Conservation (phyloP, 2,888 invertebrate species). For the Pilophorus perplexus region DNA sequence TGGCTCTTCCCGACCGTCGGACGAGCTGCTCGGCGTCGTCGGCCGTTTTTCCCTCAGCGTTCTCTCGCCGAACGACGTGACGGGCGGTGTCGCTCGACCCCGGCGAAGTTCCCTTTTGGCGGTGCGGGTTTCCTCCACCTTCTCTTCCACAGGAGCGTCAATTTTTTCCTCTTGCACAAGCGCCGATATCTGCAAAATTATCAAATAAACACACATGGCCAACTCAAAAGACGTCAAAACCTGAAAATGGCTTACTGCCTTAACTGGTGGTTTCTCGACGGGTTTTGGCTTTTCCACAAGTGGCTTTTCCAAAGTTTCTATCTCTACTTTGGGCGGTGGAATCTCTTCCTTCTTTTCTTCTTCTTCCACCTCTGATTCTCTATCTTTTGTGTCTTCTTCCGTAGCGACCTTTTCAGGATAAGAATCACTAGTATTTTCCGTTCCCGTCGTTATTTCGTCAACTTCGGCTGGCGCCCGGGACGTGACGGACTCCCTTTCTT, state of each 20-base stretch:
- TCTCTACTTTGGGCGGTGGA: neutral
- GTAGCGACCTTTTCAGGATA: neutral
- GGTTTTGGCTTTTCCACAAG: slow-evolving; percentile 1
- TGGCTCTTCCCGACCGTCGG: slow-evolving; percentile 14
- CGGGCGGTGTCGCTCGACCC: slow-evolving; percentile 14
- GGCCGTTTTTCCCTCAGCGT: slow-evolving; percentile 18
- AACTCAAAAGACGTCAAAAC: too few species aligned
- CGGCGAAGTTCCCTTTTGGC: slow-evolving; percentile 8
- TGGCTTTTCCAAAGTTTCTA: too few species aligned
- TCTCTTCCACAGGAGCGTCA: neutral
- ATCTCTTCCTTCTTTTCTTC: slow-evolving; percentile 8
- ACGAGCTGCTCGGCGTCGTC: slow-evolving; percentile 21
- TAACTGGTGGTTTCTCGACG: neutral
- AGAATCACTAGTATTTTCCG: slow-evolving; percentile 25
- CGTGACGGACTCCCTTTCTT: neutral
- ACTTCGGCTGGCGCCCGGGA: neutral
- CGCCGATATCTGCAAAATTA: too few species aligned
- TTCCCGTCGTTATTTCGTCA: slow-evolving; percentile 9
- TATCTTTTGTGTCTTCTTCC: slow-evolving; percentile 2
- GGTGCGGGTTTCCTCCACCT: neutral
- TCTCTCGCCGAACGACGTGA: neutral
- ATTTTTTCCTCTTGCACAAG: neutral
- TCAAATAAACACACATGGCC: too few species aligned
- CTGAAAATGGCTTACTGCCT: neutral
- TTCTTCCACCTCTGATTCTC: neutral